Evolutionary conservation across 2,888 invertebrate species (phyloP).

Genomic region (Ochlodes sylvanus): DNA sequence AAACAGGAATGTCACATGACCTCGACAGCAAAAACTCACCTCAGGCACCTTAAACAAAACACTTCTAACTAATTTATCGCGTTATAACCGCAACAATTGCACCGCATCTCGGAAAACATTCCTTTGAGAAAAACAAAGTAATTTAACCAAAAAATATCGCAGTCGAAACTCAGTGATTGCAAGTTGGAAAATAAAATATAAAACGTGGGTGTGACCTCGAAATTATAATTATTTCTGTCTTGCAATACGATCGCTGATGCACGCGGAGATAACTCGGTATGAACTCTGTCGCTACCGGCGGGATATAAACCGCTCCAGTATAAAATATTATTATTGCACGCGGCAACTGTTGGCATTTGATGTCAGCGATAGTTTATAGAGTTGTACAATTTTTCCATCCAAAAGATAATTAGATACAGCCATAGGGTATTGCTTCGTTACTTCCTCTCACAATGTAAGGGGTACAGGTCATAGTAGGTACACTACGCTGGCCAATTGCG

Average conservation of each 20-base stretch:
- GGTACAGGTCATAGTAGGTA: too few species aligned
- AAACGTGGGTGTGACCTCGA: slow-evolving; percentile 72
- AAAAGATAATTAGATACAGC: not conserved
- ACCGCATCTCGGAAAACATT: slow-evolving; percentile 10
- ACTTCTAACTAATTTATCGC: not conserved
- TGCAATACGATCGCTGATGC: slow-evolving; percentile 50
- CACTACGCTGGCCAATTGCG: too few species aligned
- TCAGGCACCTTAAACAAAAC: not conserved
- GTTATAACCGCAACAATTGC: not conserved
- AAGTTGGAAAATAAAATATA: slow-evolving; percentile 64
- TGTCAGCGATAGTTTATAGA: not conserved
- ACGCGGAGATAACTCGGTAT: slow-evolving; percentile 22
- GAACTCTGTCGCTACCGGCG: slow-evolving; percentile 33
- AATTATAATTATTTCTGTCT: slow-evolving; percentile 72
- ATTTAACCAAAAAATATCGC: slow-evolving; percentile 51
- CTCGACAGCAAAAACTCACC: not conserved
- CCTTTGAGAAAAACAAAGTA: slow-evolving; percentile 49
- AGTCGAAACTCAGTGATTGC: slow-evolving; percentile 49
- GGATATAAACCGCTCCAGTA: slow-evolving; percentile 38
- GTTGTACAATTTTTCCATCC: not conserved
- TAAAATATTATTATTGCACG: slow-evolving; percentile 23
- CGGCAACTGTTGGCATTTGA: not conserved
- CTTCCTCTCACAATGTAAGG: too few species aligned
- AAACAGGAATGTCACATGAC: not conserved
- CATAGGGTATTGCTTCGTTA: too few species aligned